phyloP scores from a whole-genome alignment of 53 echinoderm and acorn worm genomes.

The Crossaster papposus region DNA sequence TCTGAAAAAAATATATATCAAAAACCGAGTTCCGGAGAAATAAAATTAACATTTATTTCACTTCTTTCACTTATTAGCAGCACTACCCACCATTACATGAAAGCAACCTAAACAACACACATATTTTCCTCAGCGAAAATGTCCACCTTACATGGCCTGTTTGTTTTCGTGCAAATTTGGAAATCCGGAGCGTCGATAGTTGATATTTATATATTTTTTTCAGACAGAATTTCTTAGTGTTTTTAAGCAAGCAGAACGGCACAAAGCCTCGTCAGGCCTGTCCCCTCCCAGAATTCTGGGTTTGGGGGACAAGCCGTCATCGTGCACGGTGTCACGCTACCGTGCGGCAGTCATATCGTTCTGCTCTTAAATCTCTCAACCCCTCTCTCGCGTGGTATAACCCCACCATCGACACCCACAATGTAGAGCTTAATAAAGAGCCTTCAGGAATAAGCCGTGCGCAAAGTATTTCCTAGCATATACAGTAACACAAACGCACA shows the following conservation, averaged over 20 bases:
- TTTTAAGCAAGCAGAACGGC: conserved; percentile 30
- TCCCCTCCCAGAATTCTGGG: conserved; percentile 46
- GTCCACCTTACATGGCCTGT: no score
- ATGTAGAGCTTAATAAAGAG: conserved; percentile 12
- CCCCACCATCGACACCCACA: conserved; percentile 63
- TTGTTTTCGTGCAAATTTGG: no score
- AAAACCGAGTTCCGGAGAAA: no score
- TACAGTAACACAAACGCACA: background rate
- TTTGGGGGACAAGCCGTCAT: conserved; percentile 53
- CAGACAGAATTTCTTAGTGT: conserved; percentile 47
- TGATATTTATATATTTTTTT: background rate
- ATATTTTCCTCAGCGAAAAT: background rate
- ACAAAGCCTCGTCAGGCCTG: conserved; percentile 35
- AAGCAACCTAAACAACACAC: background rate
- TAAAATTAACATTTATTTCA: background rate
- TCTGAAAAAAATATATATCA: no score
- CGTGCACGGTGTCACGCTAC: conserved; percentile 50
- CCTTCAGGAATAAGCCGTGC: background rate
- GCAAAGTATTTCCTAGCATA: background rate
- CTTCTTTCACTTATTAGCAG: background rate
- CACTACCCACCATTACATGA: background rate
- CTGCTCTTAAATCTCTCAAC: conserved; percentile 7
- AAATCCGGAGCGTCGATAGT: no score
- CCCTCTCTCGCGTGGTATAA: conserved; percentile 20
- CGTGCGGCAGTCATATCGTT: conserved; percentile 45